A percentile compares a stretch with the other conserved stretches of the same genome.
phyloP scores from a whole-genome alignment of 2,888 invertebrate genomes.

The Aricia artaxerxes region DNA sequence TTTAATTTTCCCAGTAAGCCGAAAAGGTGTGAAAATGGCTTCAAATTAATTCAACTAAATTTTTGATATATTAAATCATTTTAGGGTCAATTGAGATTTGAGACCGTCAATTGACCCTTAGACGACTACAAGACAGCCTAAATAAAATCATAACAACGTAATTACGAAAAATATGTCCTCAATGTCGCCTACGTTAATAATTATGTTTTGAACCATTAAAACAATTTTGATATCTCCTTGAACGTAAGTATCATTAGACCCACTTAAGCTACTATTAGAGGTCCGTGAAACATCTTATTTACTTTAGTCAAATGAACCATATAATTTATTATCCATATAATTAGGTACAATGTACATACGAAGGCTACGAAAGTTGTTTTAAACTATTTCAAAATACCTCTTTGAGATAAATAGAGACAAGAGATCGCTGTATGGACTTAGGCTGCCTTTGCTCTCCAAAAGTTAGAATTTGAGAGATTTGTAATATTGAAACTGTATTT shows the following conservation, averaged over 20 bases:
- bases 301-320: constrained; percentile 35
- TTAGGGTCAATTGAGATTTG: no score
- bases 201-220: constrained; percentile 4
- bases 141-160: not conserved
- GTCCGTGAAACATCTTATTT: constrained; percentile 38
- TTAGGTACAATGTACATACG: constrained; percentile 32
- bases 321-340: constrained; percentile 35
- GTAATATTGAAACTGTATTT: no score
- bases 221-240: constrained; percentile 34
- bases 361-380: constrained; percentile 34
- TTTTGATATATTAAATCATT: no score
- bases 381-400: constrained; percentile 24
- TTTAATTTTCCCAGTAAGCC: no score
- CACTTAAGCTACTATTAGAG: constrained; percentile 35
- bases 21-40: no score
- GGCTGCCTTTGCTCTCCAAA: not conserved
- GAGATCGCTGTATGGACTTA: not conserved
- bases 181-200: not conserved
- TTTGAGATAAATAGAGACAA: not conserved
- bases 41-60: no score
- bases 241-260: constrained; percentile 36
- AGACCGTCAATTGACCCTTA: no score
- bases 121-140: constrained; percentile 1
- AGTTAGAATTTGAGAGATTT: not conserved
- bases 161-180: not conserved